Base-by-base conservation (phyloP, 2,113 vertebrate genomes). In the Thryonomys swinderianus region DNA sequence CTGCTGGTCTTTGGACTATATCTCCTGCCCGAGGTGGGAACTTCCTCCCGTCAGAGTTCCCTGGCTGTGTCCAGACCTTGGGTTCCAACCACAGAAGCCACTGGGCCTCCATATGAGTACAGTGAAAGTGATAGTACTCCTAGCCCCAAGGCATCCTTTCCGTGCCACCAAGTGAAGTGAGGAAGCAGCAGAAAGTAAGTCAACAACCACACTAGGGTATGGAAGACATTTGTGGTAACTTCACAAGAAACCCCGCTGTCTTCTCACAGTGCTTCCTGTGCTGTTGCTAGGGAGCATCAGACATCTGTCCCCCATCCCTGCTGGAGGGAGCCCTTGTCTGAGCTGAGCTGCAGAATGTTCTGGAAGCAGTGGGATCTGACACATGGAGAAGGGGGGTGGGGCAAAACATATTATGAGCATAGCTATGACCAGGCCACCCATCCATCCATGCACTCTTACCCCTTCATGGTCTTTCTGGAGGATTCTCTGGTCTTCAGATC, bases 181-280 rank as follows among this genome's bases (percentile, higher is more conserved):
- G 20, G 45, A 48, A 23, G 37, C 1, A n/a, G 14, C 14, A 34
- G 40, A 25, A 67, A 7, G 14, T 20, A 59, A 16, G 0, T 21
- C 42, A 88, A 20, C n/a, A 88, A 88, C 34, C 27, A 55, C 85
- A 73, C 71, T 48, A 40, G n/a, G 90, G n/a, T 84, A 61, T 32
- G 57, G 87, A 94, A 79, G 69, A 61, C 55, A 64, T 74, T 27
- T 59, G 8, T 13, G 27, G 34, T 23, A 40, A 67, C 48, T 61
- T 66, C 57, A 87, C 27, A 25, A 79, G n/a, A 42, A 83, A 84
- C 69, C 7, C 16, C 2, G 7, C 57, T 62, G 34, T 92, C 25
- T 94, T 25, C 53, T 74, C 9, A 25, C 32, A 21, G 55, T 1
- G 7, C 20, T 1, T 0, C n/a, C 48, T 45, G 53, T 48, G 11